Conservation (phyloP, 1,140 invertebrate genomes). For the Drosophila lini region DNA sequence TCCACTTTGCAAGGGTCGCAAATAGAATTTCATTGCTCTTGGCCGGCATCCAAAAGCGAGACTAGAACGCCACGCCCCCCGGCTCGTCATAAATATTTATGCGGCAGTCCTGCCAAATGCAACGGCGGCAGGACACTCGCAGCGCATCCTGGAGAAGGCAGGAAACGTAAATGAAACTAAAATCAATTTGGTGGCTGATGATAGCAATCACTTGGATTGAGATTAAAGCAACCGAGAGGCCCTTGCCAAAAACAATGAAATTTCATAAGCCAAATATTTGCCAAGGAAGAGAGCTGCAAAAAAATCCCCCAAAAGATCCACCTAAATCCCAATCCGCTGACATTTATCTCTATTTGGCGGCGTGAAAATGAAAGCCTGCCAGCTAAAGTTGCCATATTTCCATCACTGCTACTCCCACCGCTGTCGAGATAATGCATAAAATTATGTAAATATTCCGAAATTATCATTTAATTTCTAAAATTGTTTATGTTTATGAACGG, state of each 20-base stretch:
- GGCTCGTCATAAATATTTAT: constrained; percentile 78
- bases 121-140: constrained; percentile 26
- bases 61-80: constrained; percentile 32
- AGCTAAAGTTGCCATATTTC: constrained; percentile 25
- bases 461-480: constrained; percentile 83
- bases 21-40: constrained; percentile 81
- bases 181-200: constrained; percentile 76
- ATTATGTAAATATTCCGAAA: constrained; percentile 80
- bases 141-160: constrained; percentile 23
- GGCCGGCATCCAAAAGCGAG: constrained; percentile 63
- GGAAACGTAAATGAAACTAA: constrained; percentile 80
- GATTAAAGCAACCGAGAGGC: constrained; percentile 45
- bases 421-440: constrained; percentile 73
- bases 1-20: constrained; percentile 57
- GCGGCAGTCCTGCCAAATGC: constrained; percentile 64
- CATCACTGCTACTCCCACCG: constrained; percentile 18
- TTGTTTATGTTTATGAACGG: constrained; percentile 81
- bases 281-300: constrained; percentile 17
- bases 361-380: constrained; percentile 40
- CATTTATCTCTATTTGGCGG: constrained; percentile 59
- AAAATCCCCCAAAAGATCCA: neutral
- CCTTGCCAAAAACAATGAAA: constrained; percentile 50
- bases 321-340: neutral
- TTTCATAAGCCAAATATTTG: constrained; percentile 66
- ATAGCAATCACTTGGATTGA: constrained; percentile 74